Base-by-base conservation (phyloP, 2,888 invertebrate species). In the Campoplex nolae region DNA sequence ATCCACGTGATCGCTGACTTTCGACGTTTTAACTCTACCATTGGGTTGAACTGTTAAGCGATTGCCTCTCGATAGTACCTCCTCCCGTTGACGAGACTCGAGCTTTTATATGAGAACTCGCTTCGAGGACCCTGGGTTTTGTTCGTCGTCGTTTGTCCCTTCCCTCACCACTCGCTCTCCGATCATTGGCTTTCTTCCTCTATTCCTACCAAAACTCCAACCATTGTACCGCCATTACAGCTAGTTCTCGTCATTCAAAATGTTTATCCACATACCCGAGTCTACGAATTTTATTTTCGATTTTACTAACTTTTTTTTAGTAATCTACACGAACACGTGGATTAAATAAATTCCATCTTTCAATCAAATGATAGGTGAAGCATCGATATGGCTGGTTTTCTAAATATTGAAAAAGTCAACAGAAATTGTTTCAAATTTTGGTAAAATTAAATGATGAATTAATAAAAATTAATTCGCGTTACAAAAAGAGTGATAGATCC, bases 31-130 rank as follows among this genome's bases (percentile, higher is more conserved):
- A 56, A 56, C n/a, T 86, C 23, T 80, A 65, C 58, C 74, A 75
- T 87, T 80, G 71, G n/a, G 75, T 68, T 83, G 83, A 88, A 85
- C 88, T 76, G 86, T 86, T 84, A 85, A 65, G 88, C 86, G 88
- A 90, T 86, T 83, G 86, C 76, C 88, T 88, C 89, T 89, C 89
- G 90, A 92, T 91, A 93, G 90, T 93, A 93, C 88, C 91, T 92
- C 88, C 89, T 91, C 89, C 89, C 88, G 91, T 91, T 92, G 89
- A 92, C 88, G 92, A 90, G 88, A 84, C 90, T 81, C 88, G 90
- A 91, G 91, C 93, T 93, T 92, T 93, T 93, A 93, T 93, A 93
- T 91, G 88, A 42, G 76, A 91, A 90, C 91, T 90, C 90, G 90
- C 90, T 87, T 91, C 84, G 91, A 90, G 92, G 91, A 91, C 91